Conservation (phyloP, 2,888 invertebrate genomes). For the Trissolcus brochymenae region DNA sequence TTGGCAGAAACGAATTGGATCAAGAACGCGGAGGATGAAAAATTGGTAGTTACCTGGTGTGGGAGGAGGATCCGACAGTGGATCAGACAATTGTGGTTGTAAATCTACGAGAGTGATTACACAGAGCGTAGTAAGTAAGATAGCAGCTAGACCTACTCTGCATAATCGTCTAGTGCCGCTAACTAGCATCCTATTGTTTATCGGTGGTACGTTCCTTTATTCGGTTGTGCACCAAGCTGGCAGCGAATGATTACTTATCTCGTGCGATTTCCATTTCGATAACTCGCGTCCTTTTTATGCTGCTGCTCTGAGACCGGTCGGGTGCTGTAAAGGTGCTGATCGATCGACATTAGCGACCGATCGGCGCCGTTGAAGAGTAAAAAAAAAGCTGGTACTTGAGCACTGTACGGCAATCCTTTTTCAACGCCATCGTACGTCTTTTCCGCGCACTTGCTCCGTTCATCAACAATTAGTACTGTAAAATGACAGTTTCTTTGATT, state of each 20-base stretch:
- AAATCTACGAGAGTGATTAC: slow-evolving; percentile 71
- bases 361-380: slow-evolving; percentile 55
- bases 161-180: slow-evolving; percentile 70
- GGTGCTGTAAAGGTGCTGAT: slow-evolving; percentile 48
- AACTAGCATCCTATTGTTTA: slow-evolving; percentile 64
- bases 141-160: slow-evolving; percentile 71
- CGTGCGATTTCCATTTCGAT: slow-evolving; percentile 54
- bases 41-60: slow-evolving; percentile 65
- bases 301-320: slow-evolving; percentile 48
- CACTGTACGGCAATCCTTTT: slow-evolving; percentile 49
- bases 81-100: slow-evolving; percentile 71
- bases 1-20: too few relatives aligned
- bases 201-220: slow-evolving; percentile 36
- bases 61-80: slow-evolving; percentile 69
- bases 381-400: slow-evolving; percentile 51
- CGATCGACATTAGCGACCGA: slow-evolving; percentile 59
- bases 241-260: slow-evolving; percentile 53
- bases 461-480: slow-evolving; percentile 47
- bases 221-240: slow-evolving; percentile 27
- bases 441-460: slow-evolving; percentile 38
- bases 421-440: slow-evolving; percentile 51
- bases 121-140: slow-evolving; percentile 71
- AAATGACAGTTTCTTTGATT: slow-evolving; percentile 42
- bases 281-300: slow-evolving; percentile 47
- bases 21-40: not conserved